Base-by-base conservation (phyloP, 2,888 invertebrate species). In the Drosophila stalkeri region DNA sequence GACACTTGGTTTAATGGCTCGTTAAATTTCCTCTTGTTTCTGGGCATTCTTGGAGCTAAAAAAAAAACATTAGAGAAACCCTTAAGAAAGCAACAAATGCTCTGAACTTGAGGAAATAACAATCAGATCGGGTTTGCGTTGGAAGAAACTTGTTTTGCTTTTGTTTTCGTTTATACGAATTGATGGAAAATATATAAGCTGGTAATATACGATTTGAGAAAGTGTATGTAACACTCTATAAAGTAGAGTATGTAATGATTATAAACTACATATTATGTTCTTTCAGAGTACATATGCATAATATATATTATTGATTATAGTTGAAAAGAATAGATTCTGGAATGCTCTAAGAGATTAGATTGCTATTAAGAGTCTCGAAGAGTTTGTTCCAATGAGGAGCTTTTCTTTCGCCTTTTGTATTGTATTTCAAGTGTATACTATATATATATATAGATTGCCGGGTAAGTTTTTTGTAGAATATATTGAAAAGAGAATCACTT, bases 1-100 rank as follows among this genome's bases (percentile, higher is more conserved):
- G 84, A 84, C 84, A 86, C 89, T 84, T 61, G 78, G 75, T 66
- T 77, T 74, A 77, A 82, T 82, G 59, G 75, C 61, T 70, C 72
- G 69, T 75, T 55, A 77, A 73, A 69, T 16, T 51, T 3, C 35
- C 7, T 23, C 52, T 18, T 12, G 2, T 3, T 41, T 64, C 66
- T 56, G 63, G 55, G 54, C 23, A 63, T 71, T 68, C 62, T 37
- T 31, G 49, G 64, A 68, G n/a, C n/a, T n/a, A n/a, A n/a, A 72
- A 12, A 31, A n/a, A 8, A 35, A 35, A 43, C 33, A 39, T 39
- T 16, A 33, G 16, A 31, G 43, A 43, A 46, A 16, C 31, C 39
- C n/a, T 59, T n/a, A 9, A 14, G 27, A 54, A n/a, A 35, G 47
- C 18, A 39, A 35, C n/a, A 6, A 44, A 39, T 18, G 41, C 47